Percentiles rank a stretch among this genome's conserved stretches.
Evolutionary conservation across 2,113 vertebrate genomes (phyloP).

Genomic region (Ophiodon elongatus): DNA sequence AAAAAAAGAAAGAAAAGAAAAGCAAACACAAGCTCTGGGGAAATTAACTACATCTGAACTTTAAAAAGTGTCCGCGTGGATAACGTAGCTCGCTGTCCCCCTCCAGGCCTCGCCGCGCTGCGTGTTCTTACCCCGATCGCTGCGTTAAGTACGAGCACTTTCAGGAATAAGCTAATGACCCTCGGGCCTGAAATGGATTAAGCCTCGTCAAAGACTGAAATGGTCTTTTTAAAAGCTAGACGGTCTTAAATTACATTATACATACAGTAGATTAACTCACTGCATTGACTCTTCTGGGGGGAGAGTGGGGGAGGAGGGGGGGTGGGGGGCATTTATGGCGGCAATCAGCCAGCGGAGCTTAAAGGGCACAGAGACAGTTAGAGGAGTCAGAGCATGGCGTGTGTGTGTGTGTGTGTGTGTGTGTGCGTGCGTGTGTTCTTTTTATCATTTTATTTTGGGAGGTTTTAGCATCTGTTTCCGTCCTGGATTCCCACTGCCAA

Average conservation of each 20-base stretch:
- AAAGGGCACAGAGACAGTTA: not conserved
- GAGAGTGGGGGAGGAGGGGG: too few species aligned
- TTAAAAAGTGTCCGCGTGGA: not conserved
- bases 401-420: not conserved
- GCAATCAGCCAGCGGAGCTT: not conserved
- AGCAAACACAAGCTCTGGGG: not conserved
- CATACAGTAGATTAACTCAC: conserved; percentile 25
- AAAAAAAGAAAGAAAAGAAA: not conserved
- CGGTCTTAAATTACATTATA: conserved; percentile 22
- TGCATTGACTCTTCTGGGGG: conserved; percentile 10
- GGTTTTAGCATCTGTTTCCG: conserved; percentile 6
- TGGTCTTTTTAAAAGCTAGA: conserved; percentile 19
- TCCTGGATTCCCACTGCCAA: conserved; percentile 1
- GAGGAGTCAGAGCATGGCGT: not conserved
- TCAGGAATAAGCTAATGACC: conserved; percentile 14
- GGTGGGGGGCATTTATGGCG: conserved; percentile 25
- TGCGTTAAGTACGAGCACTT: not conserved
- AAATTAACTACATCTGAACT: conserved; percentile 20
- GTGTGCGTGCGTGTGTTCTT: not conserved
- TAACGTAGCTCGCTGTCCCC: not conserved
- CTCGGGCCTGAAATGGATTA: conserved; percentile 26
- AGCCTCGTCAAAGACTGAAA: conserved; percentile 28
- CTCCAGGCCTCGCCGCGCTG: not conserved
- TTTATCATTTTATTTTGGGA: conserved; percentile 1
- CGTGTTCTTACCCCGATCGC: not conserved